These are phyloP conservation scores for Caenorhabditis sp. DNA, from an alignment of 2,888 invertebrate genomes.

Conservation along the genomic window DNA sequence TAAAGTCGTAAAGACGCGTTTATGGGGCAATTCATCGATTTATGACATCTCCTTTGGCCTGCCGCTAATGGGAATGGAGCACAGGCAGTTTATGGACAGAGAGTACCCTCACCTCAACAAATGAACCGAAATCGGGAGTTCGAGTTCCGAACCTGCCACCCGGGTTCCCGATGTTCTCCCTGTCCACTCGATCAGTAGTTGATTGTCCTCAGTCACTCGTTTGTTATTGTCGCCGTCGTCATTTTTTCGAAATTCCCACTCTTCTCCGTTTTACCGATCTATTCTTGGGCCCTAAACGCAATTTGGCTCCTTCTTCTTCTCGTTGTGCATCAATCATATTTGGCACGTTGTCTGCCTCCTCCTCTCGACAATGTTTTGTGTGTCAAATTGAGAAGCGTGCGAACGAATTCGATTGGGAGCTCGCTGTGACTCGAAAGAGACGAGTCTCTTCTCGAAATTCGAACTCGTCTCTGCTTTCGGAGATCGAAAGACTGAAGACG, in stretches of 20 bases:
- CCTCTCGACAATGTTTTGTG: slow-evolving; percentile 36
- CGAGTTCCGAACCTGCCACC: no score
- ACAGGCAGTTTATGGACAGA: no score
- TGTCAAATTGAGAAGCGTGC: slow-evolving; percentile 63
- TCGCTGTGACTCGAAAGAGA: neutral
- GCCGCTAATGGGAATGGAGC: no score
- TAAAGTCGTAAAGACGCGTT: no score
- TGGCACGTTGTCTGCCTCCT: slow-evolving; percentile 24
- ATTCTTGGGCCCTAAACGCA: slow-evolving; percentile 49
- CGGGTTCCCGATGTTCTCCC: no score
- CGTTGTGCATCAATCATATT: slow-evolving; percentile 56
- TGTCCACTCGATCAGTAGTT: no score
- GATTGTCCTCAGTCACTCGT: no score
- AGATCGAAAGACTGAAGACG: neutral
- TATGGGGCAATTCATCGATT: no score
- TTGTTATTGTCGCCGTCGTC: no score
- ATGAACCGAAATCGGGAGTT: no score
- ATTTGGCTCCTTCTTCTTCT: slow-evolving; percentile 41
- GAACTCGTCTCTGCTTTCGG: slow-evolving; percentile 51
- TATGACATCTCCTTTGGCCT: no score
- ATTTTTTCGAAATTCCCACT: neutral
- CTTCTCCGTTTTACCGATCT: slow-evolving; percentile 17
- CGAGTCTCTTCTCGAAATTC: slow-evolving; percentile 36
- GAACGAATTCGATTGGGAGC: slow-evolving; percentile 59
- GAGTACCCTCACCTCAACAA: no score